These are phyloP conservation scores for Apotomis turbidana DNA, from an alignment of 2,888 invertebrate species.

Conservation along the genomic window DNA sequence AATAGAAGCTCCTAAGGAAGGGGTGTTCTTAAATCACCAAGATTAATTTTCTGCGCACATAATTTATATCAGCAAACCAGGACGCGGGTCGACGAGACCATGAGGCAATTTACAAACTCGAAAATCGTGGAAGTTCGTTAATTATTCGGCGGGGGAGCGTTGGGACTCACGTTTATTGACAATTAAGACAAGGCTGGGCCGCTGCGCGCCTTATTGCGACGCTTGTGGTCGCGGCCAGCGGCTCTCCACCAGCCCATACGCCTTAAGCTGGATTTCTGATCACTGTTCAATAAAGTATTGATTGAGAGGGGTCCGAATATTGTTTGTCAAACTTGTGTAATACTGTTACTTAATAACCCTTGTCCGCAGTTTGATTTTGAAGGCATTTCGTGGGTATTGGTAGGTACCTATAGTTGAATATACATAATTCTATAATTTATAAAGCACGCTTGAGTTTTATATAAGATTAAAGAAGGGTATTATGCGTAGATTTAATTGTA, in stretches of 20 bases:
- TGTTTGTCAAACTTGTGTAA: conserved; percentile 24
- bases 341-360: conserved; percentile 10
- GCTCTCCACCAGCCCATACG: conserved; percentile 22
- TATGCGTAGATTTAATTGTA: no score
- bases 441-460: no score
- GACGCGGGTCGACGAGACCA: conserved; percentile 79
- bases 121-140: conserved; percentile 84
- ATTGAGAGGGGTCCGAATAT: conserved; percentile 45
- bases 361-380: not conserved
- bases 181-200: conserved; percentile 77
- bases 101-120: conserved; percentile 83
- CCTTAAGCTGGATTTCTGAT: conserved; percentile 56
- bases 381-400: not conserved
- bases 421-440: no score
- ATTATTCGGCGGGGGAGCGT: conserved; percentile 77
- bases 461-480: no score
- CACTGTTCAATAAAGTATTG: conserved; percentile 66
- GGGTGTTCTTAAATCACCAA: conserved; percentile 75
- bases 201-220: conserved; percentile 70
- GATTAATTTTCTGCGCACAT: conserved; percentile 80
- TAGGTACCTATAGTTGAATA: no score
- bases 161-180: conserved; percentile 81
- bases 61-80: conserved; percentile 80
- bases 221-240: conserved; percentile 59
- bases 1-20: conserved; percentile 62